phyloP scores from a whole-genome alignment of 35 echinoderm and acorn worm species.

The Acanthaster planci region DNA sequence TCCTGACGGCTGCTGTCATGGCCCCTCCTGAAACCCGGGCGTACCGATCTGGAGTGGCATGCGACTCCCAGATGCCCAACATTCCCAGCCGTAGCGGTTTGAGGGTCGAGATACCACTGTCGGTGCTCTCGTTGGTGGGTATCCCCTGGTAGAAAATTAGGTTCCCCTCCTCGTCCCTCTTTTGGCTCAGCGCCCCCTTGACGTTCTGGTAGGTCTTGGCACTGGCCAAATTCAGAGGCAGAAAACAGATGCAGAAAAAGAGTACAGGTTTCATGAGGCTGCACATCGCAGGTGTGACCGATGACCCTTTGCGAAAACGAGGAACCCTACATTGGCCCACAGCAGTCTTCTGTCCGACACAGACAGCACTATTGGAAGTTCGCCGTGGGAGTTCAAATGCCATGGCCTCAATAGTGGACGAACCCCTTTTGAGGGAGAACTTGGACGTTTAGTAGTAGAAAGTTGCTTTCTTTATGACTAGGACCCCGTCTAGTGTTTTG shows the following conservation, averaged over 20 bases:
- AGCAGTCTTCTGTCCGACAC: too few relatives aligned
- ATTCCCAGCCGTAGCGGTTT: not conserved
- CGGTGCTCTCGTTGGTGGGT: not conserved
- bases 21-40: constrained; percentile 69
- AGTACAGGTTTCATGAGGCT: not conserved
- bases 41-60: constrained; percentile 13
- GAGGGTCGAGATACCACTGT: not conserved
- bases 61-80: not conserved
- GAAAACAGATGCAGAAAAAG: not conserved
- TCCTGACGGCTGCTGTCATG: constrained; percentile 72
- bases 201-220: not conserved
- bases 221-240: not conserved
- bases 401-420: too few relatives aligned
- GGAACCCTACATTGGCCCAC: not conserved
- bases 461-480: too few relatives aligned
- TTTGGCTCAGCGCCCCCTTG: too few relatives aligned
- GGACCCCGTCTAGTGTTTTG: too few relatives aligned
- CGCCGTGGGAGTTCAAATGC: too few relatives aligned
- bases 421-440: too few relatives aligned
- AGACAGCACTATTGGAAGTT: too few relatives aligned
- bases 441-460: too few relatives aligned
- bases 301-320: not conserved
- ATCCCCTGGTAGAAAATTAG: not conserved
- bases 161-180: not conserved
- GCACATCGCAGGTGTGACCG: not conserved